phyloP scores from a whole-genome alignment of 2,797 vertebrate genomes.

The Anniella stebbinsi region DNA sequence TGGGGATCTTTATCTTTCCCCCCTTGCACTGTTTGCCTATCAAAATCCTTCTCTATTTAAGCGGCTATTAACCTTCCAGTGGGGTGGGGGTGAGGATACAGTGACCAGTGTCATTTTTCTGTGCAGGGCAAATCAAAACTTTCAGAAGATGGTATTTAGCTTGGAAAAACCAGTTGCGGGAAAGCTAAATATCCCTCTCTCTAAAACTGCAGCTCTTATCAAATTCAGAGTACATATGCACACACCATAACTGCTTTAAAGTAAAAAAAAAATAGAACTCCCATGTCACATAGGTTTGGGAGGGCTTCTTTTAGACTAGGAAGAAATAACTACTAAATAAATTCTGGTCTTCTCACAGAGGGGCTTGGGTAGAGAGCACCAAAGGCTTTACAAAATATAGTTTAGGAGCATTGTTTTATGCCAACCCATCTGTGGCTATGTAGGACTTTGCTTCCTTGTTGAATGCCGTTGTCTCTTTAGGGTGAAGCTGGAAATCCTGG shows the following conservation, averaged over 20 bases:
- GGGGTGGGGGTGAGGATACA: no score
- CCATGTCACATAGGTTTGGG: background rate
- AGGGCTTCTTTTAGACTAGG: background rate
- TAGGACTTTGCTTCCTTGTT: rapidly evolving
- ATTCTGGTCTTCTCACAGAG: background rate
- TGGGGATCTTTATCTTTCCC: no score
- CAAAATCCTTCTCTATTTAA: no score
- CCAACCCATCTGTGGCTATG: rapidly evolving
- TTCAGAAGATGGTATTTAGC: background rate
- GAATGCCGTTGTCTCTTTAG: slow-evolving; percentile 64
- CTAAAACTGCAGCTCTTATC: background rate
- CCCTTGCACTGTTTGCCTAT: no score
- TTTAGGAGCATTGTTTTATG: background rate
- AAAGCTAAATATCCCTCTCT: background rate
- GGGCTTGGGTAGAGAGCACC: background rate
- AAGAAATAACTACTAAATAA: background rate
- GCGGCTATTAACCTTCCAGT: no score
- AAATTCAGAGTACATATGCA: background rate
- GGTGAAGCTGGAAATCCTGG: slow-evolving; percentile 81
- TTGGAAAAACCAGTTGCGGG: background rate
- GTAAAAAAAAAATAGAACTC: background rate
- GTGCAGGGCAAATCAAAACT: background rate
- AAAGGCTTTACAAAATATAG: background rate
- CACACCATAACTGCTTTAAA: background rate
- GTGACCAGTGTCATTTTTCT: no score